phyloP scores from a whole-genome alignment of 2,113 vertebrate genomes.

The Lepus americanus region DNA sequence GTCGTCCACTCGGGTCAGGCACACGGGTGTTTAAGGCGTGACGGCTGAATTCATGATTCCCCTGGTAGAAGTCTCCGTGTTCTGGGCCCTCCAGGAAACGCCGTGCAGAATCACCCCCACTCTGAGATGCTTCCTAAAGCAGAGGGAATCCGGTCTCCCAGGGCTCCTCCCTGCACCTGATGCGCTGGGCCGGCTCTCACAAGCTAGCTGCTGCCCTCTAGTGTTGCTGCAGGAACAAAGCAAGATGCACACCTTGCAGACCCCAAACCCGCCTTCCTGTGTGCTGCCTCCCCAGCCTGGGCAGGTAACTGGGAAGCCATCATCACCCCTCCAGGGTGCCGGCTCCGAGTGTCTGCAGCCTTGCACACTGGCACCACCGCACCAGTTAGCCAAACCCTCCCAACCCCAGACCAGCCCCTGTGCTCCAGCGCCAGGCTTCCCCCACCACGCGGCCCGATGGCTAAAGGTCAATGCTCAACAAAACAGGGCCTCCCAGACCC shows the following conservation, averaged over 20 bases:
- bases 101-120: not conserved
- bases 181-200: not conserved
- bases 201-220: slow-evolving; percentile 72
- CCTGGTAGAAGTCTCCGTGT: not conserved
- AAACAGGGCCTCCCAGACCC: not conserved
- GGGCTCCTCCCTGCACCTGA: too few relatives aligned
- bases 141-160: not conserved
- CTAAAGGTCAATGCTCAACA: not conserved
- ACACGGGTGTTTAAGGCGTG: not conserved
- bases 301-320: not conserved
- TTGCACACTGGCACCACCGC: not conserved
- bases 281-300: not conserved
- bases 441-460: not conserved
- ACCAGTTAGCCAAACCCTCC: not conserved
- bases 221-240: not conserved
- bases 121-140: not conserved
- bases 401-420: too few relatives aligned
- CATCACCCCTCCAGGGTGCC: not conserved
- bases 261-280: not conserved
- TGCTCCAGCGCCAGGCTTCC: not conserved
- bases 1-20: not conserved
- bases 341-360: not conserved
- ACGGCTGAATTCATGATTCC: not conserved
- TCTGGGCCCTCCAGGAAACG: not conserved
- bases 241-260: not conserved